A percentile compares a stretch with the other conserved stretches of the same genome.
phyloP scores from a whole-genome alignment of 2,888 invertebrate genomes.

The Dryocosmus kuriphilus region DNA sequence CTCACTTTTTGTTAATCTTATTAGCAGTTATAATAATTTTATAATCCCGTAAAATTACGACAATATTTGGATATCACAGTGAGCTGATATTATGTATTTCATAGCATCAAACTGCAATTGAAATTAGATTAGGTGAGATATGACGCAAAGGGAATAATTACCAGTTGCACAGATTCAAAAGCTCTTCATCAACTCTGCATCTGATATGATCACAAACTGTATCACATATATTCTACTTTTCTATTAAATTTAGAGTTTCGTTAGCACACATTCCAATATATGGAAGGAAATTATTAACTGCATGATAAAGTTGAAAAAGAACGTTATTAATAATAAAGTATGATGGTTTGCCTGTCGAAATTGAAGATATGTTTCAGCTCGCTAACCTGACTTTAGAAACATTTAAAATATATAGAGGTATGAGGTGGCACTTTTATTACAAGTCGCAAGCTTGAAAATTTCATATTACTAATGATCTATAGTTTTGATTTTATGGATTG shows the following conservation, averaged over 20 bases:
- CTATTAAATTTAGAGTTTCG: not conserved
- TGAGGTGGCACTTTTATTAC: too few species aligned
- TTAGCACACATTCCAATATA: not conserved
- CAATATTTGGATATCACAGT: not conserved
- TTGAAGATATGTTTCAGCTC: too few species aligned
- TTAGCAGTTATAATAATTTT: not conserved
- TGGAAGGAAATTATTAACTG: not conserved
- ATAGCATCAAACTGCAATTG: not conserved
- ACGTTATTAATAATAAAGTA: not conserved
- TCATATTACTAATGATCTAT: too few species aligned
- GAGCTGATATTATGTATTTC: too few species aligned
- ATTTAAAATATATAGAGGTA: too few species aligned
- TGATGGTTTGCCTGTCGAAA: too few species aligned
- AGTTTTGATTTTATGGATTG: too few species aligned
- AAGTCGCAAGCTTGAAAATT: too few species aligned
- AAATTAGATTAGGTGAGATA: slow-evolving; percentile 20
- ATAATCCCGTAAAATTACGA: slow-evolving; percentile 3
- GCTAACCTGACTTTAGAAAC: too few species aligned
- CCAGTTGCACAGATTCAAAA: slow-evolving; percentile 4
- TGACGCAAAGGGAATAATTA: slow-evolving; percentile 34
- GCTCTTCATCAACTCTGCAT: not conserved
- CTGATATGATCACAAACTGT: not conserved
- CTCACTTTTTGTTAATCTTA: too few species aligned
- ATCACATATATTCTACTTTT: not conserved
- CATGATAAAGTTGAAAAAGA: not conserved